Base-by-base conservation (phyloP, 2,888 invertebrate species). In the Platycnemis pennipes region DNA sequence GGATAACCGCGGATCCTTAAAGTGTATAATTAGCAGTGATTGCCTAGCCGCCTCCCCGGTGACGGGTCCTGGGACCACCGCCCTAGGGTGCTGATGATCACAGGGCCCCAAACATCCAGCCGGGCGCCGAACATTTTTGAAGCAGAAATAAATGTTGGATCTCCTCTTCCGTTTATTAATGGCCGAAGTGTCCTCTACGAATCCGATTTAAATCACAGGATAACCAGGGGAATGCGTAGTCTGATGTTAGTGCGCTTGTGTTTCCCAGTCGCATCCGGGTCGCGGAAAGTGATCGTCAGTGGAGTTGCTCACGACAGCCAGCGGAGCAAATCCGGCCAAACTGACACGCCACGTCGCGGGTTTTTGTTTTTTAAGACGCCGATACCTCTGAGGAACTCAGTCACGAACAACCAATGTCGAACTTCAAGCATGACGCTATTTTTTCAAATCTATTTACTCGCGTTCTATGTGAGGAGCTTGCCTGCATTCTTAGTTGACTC, bases 11-110 rank as follows among this genome's bases (percentile, higher is more conserved):
- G 37, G 77, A 77, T 77, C 31, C 77, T 37, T 37, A 77, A 77
- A 77, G 77, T 77, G 77, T 77, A 11, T 77, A 77, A 77, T 77
- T 77, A 77, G 77, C 11, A 31, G 37, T 77, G 77, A 77, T 77
- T 77, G 37, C 13, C 56, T 22, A n/a, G 31, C 69, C 69, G 31
- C 31, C 69, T 31, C 69, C 69, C 37, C 37, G 77, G 37, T 31
- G 37, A 37, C 37, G 77, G 63, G 7, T 22, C 26, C 26, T n/a
- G 63, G 63, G 37, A 37, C 77, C 77, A 37, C 77, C 77, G 77
- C 77, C 63, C 77, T 77, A 13, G 77, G 77, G 7, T 37, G 31
- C 13, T 11, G 77, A 77, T 77, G 77, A 77, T 77, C 77, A 77
- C 77, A 77, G 37, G 37, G 77, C 77, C 26, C 77, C 37, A 77